Conservation (phyloP, 2,113 vertebrate species). For the Sylvia atricapilla region DNA sequence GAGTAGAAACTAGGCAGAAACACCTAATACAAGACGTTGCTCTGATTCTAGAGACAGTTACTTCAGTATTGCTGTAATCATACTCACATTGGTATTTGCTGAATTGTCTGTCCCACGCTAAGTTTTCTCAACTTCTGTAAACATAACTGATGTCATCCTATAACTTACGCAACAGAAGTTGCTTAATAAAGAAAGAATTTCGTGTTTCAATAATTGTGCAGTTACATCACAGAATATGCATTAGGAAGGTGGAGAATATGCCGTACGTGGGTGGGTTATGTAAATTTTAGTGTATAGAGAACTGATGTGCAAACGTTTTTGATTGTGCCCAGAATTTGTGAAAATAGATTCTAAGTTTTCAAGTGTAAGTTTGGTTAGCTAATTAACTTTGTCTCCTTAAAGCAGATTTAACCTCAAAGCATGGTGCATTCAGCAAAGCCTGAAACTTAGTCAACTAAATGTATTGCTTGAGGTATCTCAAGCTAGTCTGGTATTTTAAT, state of each 20-base stretch:
- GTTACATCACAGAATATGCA: neutral
- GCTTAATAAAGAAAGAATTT: neutral
- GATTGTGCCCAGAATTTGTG: neutral
- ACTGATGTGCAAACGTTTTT: neutral
- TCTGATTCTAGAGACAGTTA: neutral
- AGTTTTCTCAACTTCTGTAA: neutral
- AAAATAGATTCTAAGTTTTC: neutral
- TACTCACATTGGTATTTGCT: neutral
- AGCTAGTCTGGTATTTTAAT: neutral
- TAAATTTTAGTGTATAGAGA: neutral
- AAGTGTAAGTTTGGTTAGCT: neutral
- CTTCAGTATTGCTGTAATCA: neutral
- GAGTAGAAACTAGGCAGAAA: neutral
- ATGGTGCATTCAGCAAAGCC: neutral
- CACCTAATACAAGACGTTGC: fast-evolving
- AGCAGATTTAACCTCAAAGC: neutral
- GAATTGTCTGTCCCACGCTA: too few relatives aligned
- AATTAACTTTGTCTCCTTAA: neutral
- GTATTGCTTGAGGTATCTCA: neutral
- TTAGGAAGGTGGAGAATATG: neutral
- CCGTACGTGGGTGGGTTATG: neutral
- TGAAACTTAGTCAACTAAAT: neutral
- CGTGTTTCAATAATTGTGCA: neutral
- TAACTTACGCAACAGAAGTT: neutral
- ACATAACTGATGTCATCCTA: fast-evolving